These are phyloP conservation scores for Ptyas mucosa DNA, from an alignment of 2,113 vertebrate genomes.

Conservation along the genomic window DNA sequence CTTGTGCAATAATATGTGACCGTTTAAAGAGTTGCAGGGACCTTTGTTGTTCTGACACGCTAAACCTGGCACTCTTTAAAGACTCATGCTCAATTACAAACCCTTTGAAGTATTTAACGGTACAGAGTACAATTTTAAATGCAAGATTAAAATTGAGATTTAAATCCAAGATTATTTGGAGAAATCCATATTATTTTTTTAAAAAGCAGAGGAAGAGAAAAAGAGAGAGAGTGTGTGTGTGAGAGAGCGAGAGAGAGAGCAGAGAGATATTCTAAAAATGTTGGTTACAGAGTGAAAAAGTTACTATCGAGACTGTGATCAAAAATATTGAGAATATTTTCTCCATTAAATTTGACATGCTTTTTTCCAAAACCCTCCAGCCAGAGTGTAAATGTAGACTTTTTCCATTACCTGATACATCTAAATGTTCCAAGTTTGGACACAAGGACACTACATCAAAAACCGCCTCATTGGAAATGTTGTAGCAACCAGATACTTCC, in stretches of 20 bases:
- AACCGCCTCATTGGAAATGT: constrained; percentile 92
- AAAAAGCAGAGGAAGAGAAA: not conserved
- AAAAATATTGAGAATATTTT: constrained; percentile 23
- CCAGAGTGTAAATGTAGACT: not conserved
- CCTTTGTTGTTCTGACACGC: not conserved
- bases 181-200: not conserved
- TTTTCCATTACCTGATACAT: constrained; percentile 86
- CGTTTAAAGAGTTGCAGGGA: not conserved
- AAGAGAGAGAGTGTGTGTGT: not conserved
- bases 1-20: not conserved
- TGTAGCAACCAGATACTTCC: constrained; percentile 92
- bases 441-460: constrained; percentile 95
- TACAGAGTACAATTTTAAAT: not conserved
- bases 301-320: constrained; percentile 21
- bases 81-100: not conserved
- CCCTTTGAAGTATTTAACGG: not conserved
- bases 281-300: not conserved
- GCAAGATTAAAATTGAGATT: not conserved
- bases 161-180: not conserved
- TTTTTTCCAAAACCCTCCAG: not conserved
- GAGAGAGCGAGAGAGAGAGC: not conserved
- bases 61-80: not conserved
- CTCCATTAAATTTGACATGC: not conserved
- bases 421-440: constrained; percentile 92
- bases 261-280: not conserved